Base-by-base conservation (phyloP, 2,113 vertebrate species). In the Pelecanus crispus region DNA sequence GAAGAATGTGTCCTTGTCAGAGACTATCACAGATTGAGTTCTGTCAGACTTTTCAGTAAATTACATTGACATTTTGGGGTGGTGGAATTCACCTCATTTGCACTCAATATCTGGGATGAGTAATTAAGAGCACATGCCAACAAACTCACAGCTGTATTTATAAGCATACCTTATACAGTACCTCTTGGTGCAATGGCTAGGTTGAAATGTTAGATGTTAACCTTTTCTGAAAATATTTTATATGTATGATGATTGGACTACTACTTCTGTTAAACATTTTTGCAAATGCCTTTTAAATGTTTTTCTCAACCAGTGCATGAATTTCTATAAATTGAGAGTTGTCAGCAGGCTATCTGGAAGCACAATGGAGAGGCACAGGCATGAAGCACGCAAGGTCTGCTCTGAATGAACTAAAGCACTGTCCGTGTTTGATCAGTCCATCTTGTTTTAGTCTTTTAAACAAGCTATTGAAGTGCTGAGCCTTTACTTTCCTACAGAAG, bases 381-480 rank as follows among this genome's bases (percentile, higher is more conserved):
- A 49, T 13, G 26, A 55, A 73, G 16, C 5, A 4, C 2, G 3
- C 12, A 86, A 82, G 49, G 36, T 73, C 74, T 95, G 36, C 88
- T 92, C 79, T 88, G 85, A 95, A 45, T 66, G 34, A 90, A 47
- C 81, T 71, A 55, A 91, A 92, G 75, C 16, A 62, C 22, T 92
- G 80, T 52, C 85, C 22, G 2, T 21, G 53, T 55, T 67, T 92
- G 67, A 96, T 70, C 22, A 65, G 55, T 88, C 88, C 20, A 36
- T 88, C 73, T 86, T 84, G 38, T 63, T 96, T 95, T 92, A 65
- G 80, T 96, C 77, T 92, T 86, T 31, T 26, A 96, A 95, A 70
- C 18, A 38, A 66, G 38, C 90, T 95, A 92, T 31, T 97, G 92
- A 97, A 95, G 92, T 94, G 44, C 70, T 96, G 81, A 95, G 47